A percentile compares a stretch with the other conserved stretches of the same genome.
phyloP scores from a whole-genome alignment of 2,113 vertebrate genomes.

The Porphyrio hochstetteri region DNA sequence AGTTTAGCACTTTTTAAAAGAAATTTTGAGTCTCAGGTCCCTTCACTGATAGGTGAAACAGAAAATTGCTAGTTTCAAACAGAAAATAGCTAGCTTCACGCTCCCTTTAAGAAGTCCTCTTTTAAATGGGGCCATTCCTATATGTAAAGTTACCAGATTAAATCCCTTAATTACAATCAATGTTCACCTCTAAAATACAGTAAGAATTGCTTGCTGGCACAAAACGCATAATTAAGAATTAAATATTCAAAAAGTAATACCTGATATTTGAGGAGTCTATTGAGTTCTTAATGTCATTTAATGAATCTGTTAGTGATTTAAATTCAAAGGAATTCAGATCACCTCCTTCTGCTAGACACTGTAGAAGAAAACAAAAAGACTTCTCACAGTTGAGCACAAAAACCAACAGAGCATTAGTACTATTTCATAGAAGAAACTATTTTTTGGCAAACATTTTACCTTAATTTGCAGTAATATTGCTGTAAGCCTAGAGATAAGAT shows the following conservation, averaged over 20 bases:
- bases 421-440: background rate
- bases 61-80: background rate
- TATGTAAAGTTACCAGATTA: background rate
- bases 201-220: background rate
- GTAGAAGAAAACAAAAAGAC: conserved; percentile 44
- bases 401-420: background rate
- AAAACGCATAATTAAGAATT: conserved; percentile 29
- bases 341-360: conserved; percentile 96
- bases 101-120: background rate
- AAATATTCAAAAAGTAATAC: conserved; percentile 70
- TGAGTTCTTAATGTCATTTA: conserved; percentile 96
- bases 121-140: background rate
- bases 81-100: background rate
- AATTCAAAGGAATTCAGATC: conserved; percentile 99
- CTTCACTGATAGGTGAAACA: background rate
- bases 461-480: conserved; percentile 96
- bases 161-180: background rate
- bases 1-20: background rate
- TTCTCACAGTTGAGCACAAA: background rate
- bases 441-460: conserved; percentile 71
- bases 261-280: conserved; percentile 97
- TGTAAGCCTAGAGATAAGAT: conserved; percentile 91
- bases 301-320: conserved; percentile 96
- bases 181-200: background rate
- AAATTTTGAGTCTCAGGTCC: background rate